Evolutionary conservation across 1,140 invertebrate species (phyloP), one percentile per base, ranked within the genome.

Genomic region (Bombus fervidus): DNA sequence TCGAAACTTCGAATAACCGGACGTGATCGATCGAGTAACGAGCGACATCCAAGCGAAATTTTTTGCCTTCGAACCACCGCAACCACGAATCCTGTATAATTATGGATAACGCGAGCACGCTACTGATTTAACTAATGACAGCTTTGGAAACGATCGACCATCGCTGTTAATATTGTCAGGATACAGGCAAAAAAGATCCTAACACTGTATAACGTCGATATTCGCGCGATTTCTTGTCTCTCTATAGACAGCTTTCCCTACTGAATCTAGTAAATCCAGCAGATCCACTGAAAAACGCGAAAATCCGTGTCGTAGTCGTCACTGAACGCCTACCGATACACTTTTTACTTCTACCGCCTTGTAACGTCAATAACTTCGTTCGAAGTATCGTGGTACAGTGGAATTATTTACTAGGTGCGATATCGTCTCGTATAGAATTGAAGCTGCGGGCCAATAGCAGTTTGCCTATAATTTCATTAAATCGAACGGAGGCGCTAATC

Each of bases 381-480:
- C 22, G 71, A 47, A 68, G 13, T 9, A 18, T 22, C 31, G 18
- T 37, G 57, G 37, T 37, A 22, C 31, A 31, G 2, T 25, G 31
- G 18, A 68, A 37, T 62, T 62, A 62, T 62, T 62, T 62, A 28
- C 59, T 5, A 13, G 59, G 10, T 28, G 10, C 59, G 59, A 53
- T 62, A 62, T n/a, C 10, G 62, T 64, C 4, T n/a, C 4, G n/a
- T 64, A 64, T n/a, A 12, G 15, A 28, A 62, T 62, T 62, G 10
- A 12, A 62, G 5, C 37, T 15, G 3, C 28, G 10, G 28, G 22
- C 31, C 62, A 47, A 77, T 78, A 47, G 34, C n/a, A 25, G 13
- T 10, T 22, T 3, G 28, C 41, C 76, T 34, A 84, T 84, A 84
- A 80, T 84, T 84, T 62, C 68, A 84, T 84, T 84, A 80, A 25